Conservation (phyloP, 2,113 vertebrate species). For the Scytalopus superciliaris region DNA sequence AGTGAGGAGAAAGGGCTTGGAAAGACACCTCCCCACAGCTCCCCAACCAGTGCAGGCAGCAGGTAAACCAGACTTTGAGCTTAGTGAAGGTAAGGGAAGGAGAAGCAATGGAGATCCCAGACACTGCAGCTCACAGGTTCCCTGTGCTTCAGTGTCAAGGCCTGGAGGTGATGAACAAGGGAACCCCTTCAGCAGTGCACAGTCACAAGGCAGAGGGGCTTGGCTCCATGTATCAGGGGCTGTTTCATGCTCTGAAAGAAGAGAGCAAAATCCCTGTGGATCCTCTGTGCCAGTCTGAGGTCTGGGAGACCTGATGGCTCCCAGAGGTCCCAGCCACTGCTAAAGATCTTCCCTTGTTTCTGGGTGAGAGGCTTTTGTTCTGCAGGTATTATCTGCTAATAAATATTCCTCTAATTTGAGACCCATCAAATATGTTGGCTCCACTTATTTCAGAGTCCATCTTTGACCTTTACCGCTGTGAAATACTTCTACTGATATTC, state of each 20-base stretch:
- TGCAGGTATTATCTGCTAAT: not conserved
- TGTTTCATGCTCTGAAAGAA: not conserved
- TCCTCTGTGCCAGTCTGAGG: not conserved
- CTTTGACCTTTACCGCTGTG: slow-evolving; percentile 39
- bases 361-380: not conserved
- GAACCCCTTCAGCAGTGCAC: not conserved
- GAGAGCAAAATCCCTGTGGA: not conserved
- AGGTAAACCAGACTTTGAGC: not conserved
- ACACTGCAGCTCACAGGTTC: not conserved
- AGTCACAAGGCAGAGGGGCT: not conserved
- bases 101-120: not conserved
- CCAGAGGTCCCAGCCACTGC: not conserved
- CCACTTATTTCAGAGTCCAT: slow-evolving; percentile 37
- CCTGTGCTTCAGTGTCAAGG: not conserved
- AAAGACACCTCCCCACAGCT: not conserved
- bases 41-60: not conserved
- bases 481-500: slow-evolving; percentile 46
- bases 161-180: not conserved
- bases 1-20: not conserved
- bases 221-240: not conserved
- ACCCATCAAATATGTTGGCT: slow-evolving; percentile 36
- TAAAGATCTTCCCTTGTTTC: not conserved
- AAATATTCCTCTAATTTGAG: slow-evolving; percentile 32
- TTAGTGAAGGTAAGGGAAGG: not conserved
- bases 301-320: not conserved